A percentile compares a stretch with the other conserved stretches of the same genome.
These are phyloP conservation scores for Andrena trimmerana DNA, from an alignment of 2,888 invertebrate species.

Conservation along the genomic window DNA sequence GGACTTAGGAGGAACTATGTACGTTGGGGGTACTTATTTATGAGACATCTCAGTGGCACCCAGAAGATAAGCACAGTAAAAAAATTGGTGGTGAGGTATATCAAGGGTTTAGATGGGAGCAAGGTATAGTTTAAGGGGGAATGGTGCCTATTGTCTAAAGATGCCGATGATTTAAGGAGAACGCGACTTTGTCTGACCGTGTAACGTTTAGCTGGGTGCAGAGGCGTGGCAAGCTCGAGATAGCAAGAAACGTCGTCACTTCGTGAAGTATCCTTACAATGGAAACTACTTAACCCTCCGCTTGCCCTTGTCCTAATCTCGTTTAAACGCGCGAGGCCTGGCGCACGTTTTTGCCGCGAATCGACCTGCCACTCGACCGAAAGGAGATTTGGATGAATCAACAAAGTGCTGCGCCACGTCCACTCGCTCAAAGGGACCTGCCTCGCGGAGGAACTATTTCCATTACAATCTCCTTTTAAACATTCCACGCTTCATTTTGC, in stretches of 20 bases:
- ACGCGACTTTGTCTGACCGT: constrained; percentile 18
- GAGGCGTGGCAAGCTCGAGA: constrained; percentile 37
- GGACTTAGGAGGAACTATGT: background rate
- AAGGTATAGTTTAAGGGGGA: background rate
- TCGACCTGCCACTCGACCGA: constrained; percentile 62
- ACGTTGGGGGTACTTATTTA: background rate
- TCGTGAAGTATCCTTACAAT: constrained; percentile 70
- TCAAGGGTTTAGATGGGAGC: background rate
- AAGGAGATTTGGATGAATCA: constrained; percentile 59
- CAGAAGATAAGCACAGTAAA: background rate
- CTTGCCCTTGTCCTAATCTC: constrained; percentile 73
- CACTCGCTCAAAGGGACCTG: constrained; percentile 25
- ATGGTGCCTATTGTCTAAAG: background rate
- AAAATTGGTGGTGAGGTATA: background rate
- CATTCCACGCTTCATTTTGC: too few species aligned
- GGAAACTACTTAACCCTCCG: constrained; percentile 73
- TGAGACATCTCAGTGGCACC: background rate
- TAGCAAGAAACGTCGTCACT: constrained; percentile 66
- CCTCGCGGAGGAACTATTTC: background rate
- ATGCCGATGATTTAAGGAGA: constrained; percentile 24
- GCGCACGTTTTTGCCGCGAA: constrained; percentile 53
- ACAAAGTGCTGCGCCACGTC: constrained; percentile 55
- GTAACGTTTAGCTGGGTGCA: constrained; percentile 24
- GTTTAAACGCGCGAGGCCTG: constrained; percentile 63
- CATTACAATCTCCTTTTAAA: background rate